Base-by-base conservation (phyloP, 2,888 invertebrate species). In the Falcaria lacertinaria region DNA sequence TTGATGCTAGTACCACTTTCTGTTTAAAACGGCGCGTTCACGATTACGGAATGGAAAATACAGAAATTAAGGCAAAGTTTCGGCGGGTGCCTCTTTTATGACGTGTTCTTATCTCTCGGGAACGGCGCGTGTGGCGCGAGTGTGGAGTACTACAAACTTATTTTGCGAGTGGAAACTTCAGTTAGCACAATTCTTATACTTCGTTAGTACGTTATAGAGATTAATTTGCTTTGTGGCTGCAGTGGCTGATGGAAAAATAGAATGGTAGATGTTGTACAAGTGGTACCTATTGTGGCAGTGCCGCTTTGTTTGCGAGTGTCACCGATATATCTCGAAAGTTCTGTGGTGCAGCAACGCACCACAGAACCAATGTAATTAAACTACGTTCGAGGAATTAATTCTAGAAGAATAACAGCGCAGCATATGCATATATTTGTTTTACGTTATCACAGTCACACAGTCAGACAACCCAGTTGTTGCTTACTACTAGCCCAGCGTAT, bases 291-390 rank as follows among this genome's bases (percentile, higher is more conserved):
- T 85, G 82, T 83, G 73, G 74, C 64, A 65, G 67, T 64, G 66
- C 54, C 61, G 77, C 81, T 83, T 85, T 86, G 85, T 86, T 80
- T 79, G 81, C 70, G 67, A 76, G 68, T 76, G 83, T 78, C 82
- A 72, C 80, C 77, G 84, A 87, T 86, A 87, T 86, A 86, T 84
- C 79, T 80, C 69, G 66, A 81, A 85, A 87, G 73, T 85, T 85
- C 64, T 69, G 73, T 79, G 62, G 63, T 74, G 73, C 76, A 71
- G 66, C 71, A 69, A 73, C 73, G 73, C 76, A 74, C 71, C 70
- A 64, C 69, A 55, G 45, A 52, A 50, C 50, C 47, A 54, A 6
- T 6, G n/a, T n/a, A n/a, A n/a, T n/a, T n/a, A n/a, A n/a, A n/a
- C n/a, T n/a, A n/a, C n/a, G n/a, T n/a, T n/a, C n/a, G n/a, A n/a